Evolutionary conservation across 2,113 vertebrate species (phyloP), one percentile per base, ranked within the genome.

Genomic region (Rhinolophus sinicus): DNA sequence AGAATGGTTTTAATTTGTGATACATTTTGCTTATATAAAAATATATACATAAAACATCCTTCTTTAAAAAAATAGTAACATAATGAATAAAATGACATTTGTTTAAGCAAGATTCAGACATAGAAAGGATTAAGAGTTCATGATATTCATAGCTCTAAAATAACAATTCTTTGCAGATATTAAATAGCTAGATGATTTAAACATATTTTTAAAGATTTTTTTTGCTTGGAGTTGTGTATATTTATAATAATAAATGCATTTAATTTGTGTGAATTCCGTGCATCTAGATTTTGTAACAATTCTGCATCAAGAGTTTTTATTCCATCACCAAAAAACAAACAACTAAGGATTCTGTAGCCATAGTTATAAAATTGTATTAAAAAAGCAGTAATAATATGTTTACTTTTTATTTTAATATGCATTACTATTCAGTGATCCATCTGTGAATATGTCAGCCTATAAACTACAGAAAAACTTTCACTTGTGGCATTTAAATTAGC

Each of bases 1-100:
- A 95, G 58, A 88, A 72, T 30, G 30, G 62, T 62, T 80, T 35
- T 47, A 86, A 87, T 47, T 69, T 60, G 3, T 24, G 58, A 77
- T 65, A 90, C 44, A 40, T 76, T 88, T 94, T 95, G 28, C 21
- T 82, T 65, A 52, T 52, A 47, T 47, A 83, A 87, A 93, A 21
- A 40, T 38, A 5, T 40, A 24, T 47, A 76, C 81, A 76, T 58
- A 92, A 95, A 94, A 16, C 11, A 73, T 44, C 13, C 3, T 92
- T 95, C 35, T n/a, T 30, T 22, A 72, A 70, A 70, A 64, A 90
- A 80, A 72, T 30, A 47, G 8, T 54, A 78, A 72, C 24, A 56
- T 64, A 77, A 89, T 67, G 19, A 95, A 47, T 81, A 21, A 84
- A 85, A 70, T 47, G 19, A 30, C 5, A 56, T 50, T 80, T 75